Percentiles rank a stretch among this genome's conserved stretches.
phyloP scores from a whole-genome alignment of 2,113 vertebrate genomes.

The western clawed frog (Xenopus tropicalis) region UCB_Xtro_10.0 CM004447.2:19174001-19174500 shows the following conservation, averaged over 20 bases:
- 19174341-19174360: slow-evolving; percentile 33
- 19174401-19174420: slow-evolving; percentile 44
- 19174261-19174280: slow-evolving; percentile 40
- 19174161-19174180: neutral
- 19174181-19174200: neutral
- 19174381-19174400: slow-evolving; percentile 31
- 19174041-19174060: too few species aligned
- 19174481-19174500: too few species aligned
- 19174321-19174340: slow-evolving; percentile 19
- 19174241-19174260: slow-evolving; percentile 28
- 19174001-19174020: too few species aligned
- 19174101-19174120: too few species aligned
- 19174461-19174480: too few species aligned
- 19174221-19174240: slow-evolving; percentile 32
- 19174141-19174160: neutral
- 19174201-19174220: slow-evolving; percentile 45
- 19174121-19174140: too few species aligned
- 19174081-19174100: too few species aligned
- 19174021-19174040: too few species aligned
- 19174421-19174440: slow-evolving; percentile 46
- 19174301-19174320: slow-evolving; percentile 61
- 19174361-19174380: slow-evolving; percentile 22
- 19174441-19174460: neutral
- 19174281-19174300: slow-evolving; percentile 57
- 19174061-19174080: too few species aligned